Conservation (phyloP, 2,888 invertebrate genomes). For the Boloria euphrosyne region DNA sequence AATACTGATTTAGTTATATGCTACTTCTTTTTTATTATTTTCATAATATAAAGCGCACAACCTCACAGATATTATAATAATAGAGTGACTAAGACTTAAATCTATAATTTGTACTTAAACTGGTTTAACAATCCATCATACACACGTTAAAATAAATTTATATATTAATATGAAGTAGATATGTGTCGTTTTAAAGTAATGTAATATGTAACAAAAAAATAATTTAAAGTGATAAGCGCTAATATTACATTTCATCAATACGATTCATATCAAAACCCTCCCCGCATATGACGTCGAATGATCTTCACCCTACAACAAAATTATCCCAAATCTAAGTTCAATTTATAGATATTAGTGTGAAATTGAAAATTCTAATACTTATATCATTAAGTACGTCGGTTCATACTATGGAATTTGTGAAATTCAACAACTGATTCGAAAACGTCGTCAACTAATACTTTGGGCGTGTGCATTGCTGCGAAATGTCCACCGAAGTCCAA, state of each 20-base stretch:
- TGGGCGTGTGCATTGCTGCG: slow-evolving; percentile 90
- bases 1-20: slow-evolving; percentile 13
- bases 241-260: not conserved
- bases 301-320: not conserved
- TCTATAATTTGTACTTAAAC: slow-evolving; percentile 21
- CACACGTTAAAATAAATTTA: not conserved
- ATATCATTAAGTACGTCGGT: slow-evolving; percentile 14
- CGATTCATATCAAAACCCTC: not conserved
- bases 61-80: not conserved
- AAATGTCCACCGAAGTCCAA: slow-evolving; percentile 91
- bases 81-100: slow-evolving; percentile 12
- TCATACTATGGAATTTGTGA: slow-evolving; percentile 49
- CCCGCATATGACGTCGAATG: slow-evolving; percentile 4
- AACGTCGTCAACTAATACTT: slow-evolving; percentile 85
- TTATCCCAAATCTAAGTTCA: slow-evolving; percentile 13
- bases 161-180: not conserved
- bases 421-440: slow-evolving; percentile 58
- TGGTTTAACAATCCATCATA: not conserved
- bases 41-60: slow-evolving; percentile 9
- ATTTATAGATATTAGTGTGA: slow-evolving; percentile 19
- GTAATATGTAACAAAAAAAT: not conserved
- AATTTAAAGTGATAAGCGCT: not conserved
- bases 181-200: slow-evolving; percentile 11
- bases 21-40: slow-evolving; percentile 2
- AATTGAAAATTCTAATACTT: not conserved